Evolutionary conservation across 1,140 invertebrate genomes (phyloP).

Genomic region (Zaprionus vittiger): DNA sequence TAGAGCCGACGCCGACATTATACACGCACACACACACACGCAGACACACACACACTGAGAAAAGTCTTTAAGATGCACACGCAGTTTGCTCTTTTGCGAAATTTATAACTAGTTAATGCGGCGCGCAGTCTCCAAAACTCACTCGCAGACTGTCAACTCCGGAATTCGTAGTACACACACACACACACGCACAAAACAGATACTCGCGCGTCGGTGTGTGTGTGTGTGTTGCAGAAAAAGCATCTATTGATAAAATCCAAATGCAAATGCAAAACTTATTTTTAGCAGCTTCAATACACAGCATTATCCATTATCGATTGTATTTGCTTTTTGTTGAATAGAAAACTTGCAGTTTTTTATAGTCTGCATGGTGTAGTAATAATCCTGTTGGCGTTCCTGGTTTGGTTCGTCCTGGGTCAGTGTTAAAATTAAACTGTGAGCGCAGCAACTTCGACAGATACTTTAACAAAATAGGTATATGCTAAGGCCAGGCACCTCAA

Average conservation of each 20-base stretch:
- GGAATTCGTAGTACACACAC: conserved; percentile 29
- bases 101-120: conserved; percentile 10
- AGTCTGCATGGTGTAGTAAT: background rate
- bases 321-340: background rate
- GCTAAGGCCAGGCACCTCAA: conserved; percentile 43
- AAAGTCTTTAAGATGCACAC: background rate
- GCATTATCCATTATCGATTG: background rate
- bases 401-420: conserved; percentile 66
- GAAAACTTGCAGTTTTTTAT: background rate
- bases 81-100: conserved; percentile 2
- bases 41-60: background rate
- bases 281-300: background rate
- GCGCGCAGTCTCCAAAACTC: conserved; percentile 6
- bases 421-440: conserved; percentile 62
- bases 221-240: conserved; percentile 1
- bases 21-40: background rate
- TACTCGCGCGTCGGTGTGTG: background rate
- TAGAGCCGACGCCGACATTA: conserved; percentile 1
- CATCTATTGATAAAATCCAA: background rate
- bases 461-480: conserved; percentile 29
- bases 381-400: conserved; percentile 37
- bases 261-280: background rate
- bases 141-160: conserved; percentile 18
- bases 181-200: conserved; percentile 18
- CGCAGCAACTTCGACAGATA: conserved; percentile 39